Percentiles rank a stretch among this genome's conserved stretches.
Evolutionary conservation across 1,140 invertebrate species (phyloP).

Genomic region (Nylanderia fulva): DNA sequence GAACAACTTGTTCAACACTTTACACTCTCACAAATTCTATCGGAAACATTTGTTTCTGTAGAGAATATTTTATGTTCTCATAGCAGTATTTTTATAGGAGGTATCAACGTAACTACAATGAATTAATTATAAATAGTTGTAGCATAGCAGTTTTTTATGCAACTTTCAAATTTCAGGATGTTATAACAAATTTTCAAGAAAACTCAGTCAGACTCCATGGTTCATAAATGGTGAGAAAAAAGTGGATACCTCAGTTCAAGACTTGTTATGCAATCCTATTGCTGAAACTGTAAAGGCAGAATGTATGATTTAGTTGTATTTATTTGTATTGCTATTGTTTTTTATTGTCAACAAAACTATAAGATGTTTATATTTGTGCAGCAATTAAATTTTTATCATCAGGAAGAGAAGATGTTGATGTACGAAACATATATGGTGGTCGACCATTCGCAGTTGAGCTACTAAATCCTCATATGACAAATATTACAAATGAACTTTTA

Average conservation of each 20-base stretch:
- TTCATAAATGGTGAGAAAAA: constrained; percentile 93
- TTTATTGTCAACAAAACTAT: not conserved
- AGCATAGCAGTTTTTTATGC: constrained; percentile 29
- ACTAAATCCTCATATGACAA: constrained; percentile 88
- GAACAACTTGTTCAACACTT: constrained; percentile 85
- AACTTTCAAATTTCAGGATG: constrained; percentile 86
- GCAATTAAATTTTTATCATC: constrained; percentile 93
- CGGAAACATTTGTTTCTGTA: constrained; percentile 79
- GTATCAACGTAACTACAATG: constrained; percentile 73
- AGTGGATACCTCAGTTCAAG: constrained; percentile 95
- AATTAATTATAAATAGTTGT: constrained; percentile 1
- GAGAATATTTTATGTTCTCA: constrained; percentile 85
- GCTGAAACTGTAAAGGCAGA: constrained; percentile 86
- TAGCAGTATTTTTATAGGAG: constrained; percentile 88
- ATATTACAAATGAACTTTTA: constrained; percentile 86
- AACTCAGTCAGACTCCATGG: constrained; percentile 98
- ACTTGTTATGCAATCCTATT: constrained; percentile 91
- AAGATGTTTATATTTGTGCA: constrained; percentile 64
- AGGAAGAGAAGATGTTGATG: constrained; percentile 98
- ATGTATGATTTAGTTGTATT: constrained; percentile 79
- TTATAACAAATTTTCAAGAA: constrained; percentile 95
- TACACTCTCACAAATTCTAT: constrained; percentile 83
- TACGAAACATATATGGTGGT: constrained; percentile 94
- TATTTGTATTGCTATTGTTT: constrained; percentile 7
- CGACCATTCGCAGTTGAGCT: constrained; percentile 95